These are phyloP conservation scores for Platycercus adscitus DNA, from an alignment of 2,113 vertebrate species.

Conservation along the genomic window DNA sequence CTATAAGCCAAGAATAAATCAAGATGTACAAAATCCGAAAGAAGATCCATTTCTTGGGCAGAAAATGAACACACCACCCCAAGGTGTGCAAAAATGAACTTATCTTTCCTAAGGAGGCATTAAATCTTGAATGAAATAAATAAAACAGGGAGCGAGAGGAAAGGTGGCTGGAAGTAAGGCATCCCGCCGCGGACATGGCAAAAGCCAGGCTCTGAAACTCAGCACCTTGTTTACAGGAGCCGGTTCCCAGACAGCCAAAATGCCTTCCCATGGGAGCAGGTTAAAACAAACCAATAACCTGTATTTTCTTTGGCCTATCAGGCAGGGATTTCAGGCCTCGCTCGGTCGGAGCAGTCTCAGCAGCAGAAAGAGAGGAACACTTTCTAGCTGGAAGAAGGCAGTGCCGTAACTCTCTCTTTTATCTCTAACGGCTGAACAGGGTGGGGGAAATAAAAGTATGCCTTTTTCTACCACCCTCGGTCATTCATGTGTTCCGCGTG, in stretches of 20 bases:
- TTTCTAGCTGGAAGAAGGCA: background rate
- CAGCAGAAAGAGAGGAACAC: background rate
- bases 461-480: background rate
- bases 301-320: background rate
- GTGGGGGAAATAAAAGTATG: background rate
- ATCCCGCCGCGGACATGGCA: background rate
- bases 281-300: background rate
- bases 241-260: background rate
- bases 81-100: constrained; percentile 77
- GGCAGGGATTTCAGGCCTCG: background rate
- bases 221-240: background rate
- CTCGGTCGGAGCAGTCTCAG: background rate
- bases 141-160: background rate
- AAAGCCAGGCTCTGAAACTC: background rate
- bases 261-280: background rate
- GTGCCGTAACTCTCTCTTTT: background rate
- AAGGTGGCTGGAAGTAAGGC: constrained; percentile 53
- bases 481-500: background rate
- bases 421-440: background rate
- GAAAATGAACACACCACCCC: constrained; percentile 83
- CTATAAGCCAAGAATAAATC: constrained; percentile 85
- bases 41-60: constrained; percentile 90
- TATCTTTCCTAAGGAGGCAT: constrained; percentile 76
- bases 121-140: constrained; percentile 54
- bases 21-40: constrained; percentile 85